Conservation (phyloP, 2,797 vertebrate genomes). For the Tapirus indicus region DNA sequence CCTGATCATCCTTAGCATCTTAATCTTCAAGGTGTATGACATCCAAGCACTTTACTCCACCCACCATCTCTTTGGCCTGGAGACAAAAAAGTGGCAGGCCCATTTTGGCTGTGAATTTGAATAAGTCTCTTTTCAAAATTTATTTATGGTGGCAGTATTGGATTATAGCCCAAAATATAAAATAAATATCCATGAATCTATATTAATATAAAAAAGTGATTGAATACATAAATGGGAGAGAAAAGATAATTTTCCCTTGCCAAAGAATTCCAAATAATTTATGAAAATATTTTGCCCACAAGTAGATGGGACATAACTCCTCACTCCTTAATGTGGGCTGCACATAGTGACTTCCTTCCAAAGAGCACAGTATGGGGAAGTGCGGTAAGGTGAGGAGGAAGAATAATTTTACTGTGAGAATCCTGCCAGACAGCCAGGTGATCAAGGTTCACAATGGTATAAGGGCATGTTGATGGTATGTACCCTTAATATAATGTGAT, state of each 20-base stretch:
- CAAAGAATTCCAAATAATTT: neutral
- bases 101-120: neutral
- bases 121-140: neutral
- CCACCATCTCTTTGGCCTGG: neutral
- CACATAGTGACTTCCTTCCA: neutral
- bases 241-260: neutral
- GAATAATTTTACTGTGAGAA: neutral
- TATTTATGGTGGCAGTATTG: neutral
- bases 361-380: neutral
- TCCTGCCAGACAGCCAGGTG: accelerated
- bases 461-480: neutral
- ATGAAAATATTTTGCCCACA: neutral
- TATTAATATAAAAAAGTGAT: neutral
- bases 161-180: neutral
- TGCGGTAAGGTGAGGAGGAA: accelerated
- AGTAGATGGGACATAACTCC: neutral
- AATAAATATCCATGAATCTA: neutral
- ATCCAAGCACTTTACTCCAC: neutral
- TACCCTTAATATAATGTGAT: neutral
- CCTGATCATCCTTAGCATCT: no score
- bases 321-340: neutral
- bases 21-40: neutral
- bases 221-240: neutral
- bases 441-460: neutral
- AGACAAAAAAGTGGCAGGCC: neutral